A percentile compares a stretch with the other conserved stretches of the same genome.
Conservation (phyloP, 1,140 invertebrate genomes). For the Ganaspis sp. region DNA sequence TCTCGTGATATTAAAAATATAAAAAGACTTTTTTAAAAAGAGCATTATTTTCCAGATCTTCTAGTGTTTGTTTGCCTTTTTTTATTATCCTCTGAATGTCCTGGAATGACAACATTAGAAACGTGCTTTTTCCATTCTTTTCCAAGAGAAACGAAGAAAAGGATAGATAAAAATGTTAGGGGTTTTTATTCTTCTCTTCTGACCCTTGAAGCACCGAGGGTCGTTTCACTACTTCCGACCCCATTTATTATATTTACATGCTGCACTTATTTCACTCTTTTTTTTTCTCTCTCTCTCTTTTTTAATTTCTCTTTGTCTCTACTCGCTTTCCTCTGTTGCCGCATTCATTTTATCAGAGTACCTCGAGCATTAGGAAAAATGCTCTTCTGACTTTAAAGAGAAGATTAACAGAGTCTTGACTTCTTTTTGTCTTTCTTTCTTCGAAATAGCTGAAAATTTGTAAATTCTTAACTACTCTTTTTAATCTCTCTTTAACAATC, state of each 20-base stretch:
- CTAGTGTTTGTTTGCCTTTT: constrained; percentile 1
- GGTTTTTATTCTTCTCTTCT: not conserved
- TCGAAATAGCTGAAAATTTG: not conserved
- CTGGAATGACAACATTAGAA: not conserved
- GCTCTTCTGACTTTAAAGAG: constrained; percentile 16
- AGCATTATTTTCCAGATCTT: not conserved
- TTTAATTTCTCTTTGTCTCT: constrained; percentile 26
- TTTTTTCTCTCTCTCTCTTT: not conserved
- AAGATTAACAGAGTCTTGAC: not conserved
- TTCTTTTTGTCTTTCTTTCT: not conserved
- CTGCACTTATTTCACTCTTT: constrained; percentile 24
- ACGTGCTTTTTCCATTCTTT: not conserved
- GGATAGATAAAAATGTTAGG: not conserved
- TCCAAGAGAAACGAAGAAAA: not conserved
- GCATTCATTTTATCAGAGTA: constrained; percentile 22
- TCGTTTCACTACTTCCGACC: constrained; percentile 21
- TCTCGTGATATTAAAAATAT: not conserved
- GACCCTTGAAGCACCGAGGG: constrained; percentile 16
- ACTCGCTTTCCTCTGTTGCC: constrained; percentile 1
- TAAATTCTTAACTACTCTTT: not conserved
- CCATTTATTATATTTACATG: constrained; percentile 29
- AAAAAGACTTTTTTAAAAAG: constrained; percentile 4
- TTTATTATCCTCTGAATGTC: not conserved
- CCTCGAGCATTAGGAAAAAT: constrained; percentile 20
- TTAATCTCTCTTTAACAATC: too few relatives aligned